These are phyloP conservation scores for Labeo calbasu DNA, from an alignment of 2,797 vertebrate species.

Conservation along the genomic window DNA sequence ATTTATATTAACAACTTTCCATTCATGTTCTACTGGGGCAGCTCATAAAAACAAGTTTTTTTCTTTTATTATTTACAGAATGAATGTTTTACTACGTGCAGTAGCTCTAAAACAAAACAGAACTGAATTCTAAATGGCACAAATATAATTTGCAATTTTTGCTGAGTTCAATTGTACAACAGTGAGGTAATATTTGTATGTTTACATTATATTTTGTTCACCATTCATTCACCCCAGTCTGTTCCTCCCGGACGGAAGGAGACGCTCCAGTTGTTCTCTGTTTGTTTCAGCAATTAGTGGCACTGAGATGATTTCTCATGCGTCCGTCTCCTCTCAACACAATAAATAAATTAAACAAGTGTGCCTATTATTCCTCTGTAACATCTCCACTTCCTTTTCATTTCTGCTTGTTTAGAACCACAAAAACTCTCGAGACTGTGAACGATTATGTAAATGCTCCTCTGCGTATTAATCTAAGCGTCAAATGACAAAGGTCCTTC, in stretches of 20 bases:
- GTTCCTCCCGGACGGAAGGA: conserved; percentile 71
- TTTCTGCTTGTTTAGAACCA: background rate
- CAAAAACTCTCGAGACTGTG: background rate
- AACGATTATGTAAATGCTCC: background rate
- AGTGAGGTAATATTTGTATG: conserved; percentile 99
- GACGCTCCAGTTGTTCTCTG: conserved; percentile 36
- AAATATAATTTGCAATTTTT: conserved; percentile 75
- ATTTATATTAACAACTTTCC: conserved; percentile 75
- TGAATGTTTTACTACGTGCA: conserved; percentile 86
- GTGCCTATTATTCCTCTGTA: background rate
- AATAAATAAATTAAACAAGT: conserved; percentile 27
- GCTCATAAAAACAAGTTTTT: conserved; percentile 74
- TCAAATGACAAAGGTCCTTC: conserved; percentile 49
- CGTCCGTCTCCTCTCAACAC: background rate
- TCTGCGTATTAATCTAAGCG: conserved; percentile 5
- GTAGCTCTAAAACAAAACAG: conserved; percentile 79
- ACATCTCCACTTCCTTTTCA: conserved; percentile 13
- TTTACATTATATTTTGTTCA: conserved; percentile 75
- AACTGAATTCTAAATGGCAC: conserved; percentile 82
- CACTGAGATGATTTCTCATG: conserved; percentile 54
- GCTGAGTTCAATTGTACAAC: conserved; percentile 89
- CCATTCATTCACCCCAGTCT: conserved; percentile 70
- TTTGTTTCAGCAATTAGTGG: conserved; percentile 46
- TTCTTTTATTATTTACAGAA: conserved; percentile 89
- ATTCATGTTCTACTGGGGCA: conserved; percentile 83